phyloP scores from a whole-genome alignment of 2,888 invertebrate species.

The Tuta absoluta region DNA sequence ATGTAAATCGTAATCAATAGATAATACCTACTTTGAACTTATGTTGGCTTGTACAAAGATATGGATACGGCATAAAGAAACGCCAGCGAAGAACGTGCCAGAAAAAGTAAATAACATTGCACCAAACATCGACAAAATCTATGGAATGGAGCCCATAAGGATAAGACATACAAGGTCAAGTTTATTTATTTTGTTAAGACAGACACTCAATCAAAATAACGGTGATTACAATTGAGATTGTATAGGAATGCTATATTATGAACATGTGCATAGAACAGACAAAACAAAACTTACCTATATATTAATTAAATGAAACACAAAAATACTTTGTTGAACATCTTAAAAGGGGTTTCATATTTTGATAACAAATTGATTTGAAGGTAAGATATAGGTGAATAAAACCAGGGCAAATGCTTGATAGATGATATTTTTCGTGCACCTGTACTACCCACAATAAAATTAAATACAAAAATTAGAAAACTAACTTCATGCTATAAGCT shows the following conservation, averaged over 20 bases:
- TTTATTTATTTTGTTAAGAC: not conserved
- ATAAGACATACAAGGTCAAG: not conserved
- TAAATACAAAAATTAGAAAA: not conserved
- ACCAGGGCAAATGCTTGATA: not conserved
- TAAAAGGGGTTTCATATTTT: not conserved
- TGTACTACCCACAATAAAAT: not conserved
- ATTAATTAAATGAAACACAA: not conserved
- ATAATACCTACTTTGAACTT: not conserved
- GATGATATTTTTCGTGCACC: not conserved
- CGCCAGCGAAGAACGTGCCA: constrained; percentile 2
- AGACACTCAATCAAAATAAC: constrained; percentile 2
- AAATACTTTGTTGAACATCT: not conserved
- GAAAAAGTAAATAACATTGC: not conserved
- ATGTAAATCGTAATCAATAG: not conserved
- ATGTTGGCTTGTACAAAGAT: not conserved
- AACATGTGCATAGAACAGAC: not conserved
- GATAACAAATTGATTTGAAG: not conserved
- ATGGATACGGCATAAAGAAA: not conserved
- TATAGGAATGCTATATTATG: not conserved
- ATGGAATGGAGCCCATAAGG: constrained; percentile 26
- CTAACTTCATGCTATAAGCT: constrained; percentile 4
- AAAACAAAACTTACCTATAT: not conserved
- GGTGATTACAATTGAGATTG: not conserved
- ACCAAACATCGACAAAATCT: constrained; percentile 22
- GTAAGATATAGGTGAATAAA: not conserved